These are phyloP conservation scores for Prolemur simus DNA, from an alignment of 2,113 vertebrate genomes.

Conservation along the genomic window DNA sequence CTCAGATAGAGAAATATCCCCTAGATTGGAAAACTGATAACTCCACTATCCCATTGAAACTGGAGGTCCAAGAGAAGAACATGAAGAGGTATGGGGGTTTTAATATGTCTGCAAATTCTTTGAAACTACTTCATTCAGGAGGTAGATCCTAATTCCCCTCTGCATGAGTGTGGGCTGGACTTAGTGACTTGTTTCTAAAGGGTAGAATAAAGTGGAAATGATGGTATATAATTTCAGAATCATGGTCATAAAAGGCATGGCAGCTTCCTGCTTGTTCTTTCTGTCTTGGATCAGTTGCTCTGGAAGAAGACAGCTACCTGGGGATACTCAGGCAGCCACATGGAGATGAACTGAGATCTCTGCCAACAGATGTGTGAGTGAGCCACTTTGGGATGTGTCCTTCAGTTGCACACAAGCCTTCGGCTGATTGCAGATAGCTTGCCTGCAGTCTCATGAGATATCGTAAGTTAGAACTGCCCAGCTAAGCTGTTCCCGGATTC, in stretches of 20 bases:
- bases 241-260: background rate
- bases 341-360: background rate
- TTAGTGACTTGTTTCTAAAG: background rate
- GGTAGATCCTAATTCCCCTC: background rate
- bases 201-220: background rate
- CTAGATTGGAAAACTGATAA: background rate
- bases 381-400: background rate
- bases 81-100: background rate
- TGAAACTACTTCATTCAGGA: background rate
- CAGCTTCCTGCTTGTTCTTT: background rate
- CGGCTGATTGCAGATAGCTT: background rate
- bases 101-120: background rate
- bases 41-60: background rate
- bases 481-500: background rate
- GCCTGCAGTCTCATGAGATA: background rate
- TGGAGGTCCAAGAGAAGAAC: background rate
- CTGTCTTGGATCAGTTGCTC: background rate
- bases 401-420: background rate
- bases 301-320: background rate
- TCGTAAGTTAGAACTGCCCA: background rate
- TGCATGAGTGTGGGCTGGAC: background rate
- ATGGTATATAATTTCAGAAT: background rate
- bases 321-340: background rate
- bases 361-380: background rate
- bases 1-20: background rate